phyloP scores from a whole-genome alignment of 2,888 invertebrate genomes.

The Linnaemya vulpina region DNA sequence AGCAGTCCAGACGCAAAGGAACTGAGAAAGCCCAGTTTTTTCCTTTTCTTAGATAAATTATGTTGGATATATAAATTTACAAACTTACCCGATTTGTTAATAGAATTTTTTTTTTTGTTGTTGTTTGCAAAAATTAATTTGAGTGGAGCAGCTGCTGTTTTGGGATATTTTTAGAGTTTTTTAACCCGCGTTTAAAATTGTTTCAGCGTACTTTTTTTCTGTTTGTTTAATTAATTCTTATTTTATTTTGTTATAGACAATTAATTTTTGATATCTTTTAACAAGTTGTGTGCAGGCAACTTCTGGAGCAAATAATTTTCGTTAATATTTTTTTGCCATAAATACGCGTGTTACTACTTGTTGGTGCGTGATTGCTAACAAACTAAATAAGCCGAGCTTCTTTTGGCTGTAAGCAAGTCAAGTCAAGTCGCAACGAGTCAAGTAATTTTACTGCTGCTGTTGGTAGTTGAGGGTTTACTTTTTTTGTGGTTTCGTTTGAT shows the following conservation, averaged over 20 bases:
- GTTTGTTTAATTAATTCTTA: constrained; percentile 2
- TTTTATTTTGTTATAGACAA: background rate
- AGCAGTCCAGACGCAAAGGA: constrained; percentile 14
- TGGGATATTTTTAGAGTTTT: background rate
- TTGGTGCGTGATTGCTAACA: constrained; percentile 70
- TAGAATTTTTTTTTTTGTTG: constrained; percentile 1
- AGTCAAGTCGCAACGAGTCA: constrained; percentile 54
- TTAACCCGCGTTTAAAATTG: background rate
- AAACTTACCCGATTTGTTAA: constrained; percentile 30
- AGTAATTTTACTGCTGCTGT: constrained; percentile 60
- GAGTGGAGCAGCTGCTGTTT: background rate
- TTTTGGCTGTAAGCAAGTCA: constrained; percentile 67
- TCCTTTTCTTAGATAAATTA: background rate
- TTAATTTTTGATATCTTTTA: constrained; percentile 5
- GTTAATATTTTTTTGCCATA: constrained; percentile 43
- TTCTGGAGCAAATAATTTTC: no score
- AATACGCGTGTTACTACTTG: constrained; percentile 69
- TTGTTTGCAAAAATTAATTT: constrained; percentile 2
- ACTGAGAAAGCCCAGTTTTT: no score
- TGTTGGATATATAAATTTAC: background rate
- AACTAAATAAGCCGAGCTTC: constrained; percentile 71
- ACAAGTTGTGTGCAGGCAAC: no score
- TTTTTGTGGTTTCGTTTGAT: constrained; percentile 49
- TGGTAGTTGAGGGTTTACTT: constrained; percentile 48
- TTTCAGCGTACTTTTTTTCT: background rate